These are phyloP conservation scores for Rhinoraja longicauda DNA, from an alignment of 2,797 vertebrate species.

Conservation along the genomic window DNA sequence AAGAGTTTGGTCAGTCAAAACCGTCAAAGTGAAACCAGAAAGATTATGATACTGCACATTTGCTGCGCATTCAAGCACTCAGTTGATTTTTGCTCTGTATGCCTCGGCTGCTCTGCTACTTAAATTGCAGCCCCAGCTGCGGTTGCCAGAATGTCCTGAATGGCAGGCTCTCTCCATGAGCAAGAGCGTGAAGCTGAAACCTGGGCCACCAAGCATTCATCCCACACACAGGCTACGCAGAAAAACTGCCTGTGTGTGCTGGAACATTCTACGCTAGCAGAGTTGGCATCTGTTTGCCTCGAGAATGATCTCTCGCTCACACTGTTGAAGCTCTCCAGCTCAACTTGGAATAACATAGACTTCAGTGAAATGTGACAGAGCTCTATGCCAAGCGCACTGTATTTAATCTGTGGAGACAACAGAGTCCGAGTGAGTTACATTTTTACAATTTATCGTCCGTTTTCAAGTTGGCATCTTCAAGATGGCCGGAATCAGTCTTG, in stretches of 20 bases:
- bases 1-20: neutral
- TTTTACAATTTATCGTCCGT: neutral
- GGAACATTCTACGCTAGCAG: neutral
- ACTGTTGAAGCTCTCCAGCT: neutral
- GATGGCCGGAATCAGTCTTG: neutral
- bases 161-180: neutral
- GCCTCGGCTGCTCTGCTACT: neutral
- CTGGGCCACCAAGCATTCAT: slow-evolving; percentile 13
- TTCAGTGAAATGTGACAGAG: slow-evolving; percentile 19
- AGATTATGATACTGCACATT: slow-evolving; percentile 4
- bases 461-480: neutral
- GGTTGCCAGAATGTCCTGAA: neutral
- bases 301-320: slow-evolving; percentile 11
- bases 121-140: neutral
- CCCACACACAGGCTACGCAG: slow-evolving; percentile 21
- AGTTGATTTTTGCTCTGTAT: neutral
- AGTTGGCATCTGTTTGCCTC: neutral
- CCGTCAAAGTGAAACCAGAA: slow-evolving; percentile 36
- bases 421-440: neutral
- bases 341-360: neutral
- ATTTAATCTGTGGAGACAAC: neutral
- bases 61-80: neutral
- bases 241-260: neutral
- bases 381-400: neutral
- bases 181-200: slow-evolving; percentile 23